Percentiles rank a stretch among this genome's conserved stretches.
Evolutionary conservation across 1,140 invertebrate species (phyloP).

Genomic region (Coptotermes formosanus): DNA sequence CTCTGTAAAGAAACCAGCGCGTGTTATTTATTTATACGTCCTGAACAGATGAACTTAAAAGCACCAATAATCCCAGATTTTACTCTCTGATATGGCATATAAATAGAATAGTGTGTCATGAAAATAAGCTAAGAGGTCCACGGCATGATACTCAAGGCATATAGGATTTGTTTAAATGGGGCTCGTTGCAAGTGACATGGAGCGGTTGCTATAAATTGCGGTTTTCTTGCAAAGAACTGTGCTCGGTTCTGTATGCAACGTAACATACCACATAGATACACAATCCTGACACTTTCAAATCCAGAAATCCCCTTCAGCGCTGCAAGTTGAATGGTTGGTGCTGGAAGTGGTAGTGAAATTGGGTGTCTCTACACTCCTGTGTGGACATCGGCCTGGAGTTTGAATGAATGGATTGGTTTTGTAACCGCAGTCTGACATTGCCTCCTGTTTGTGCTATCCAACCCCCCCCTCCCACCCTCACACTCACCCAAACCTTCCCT

Average conservation of each 20-base stretch:
- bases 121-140: too few species aligned
- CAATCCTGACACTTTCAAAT: constrained; percentile 1
- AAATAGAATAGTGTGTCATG: too few species aligned
- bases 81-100: too few species aligned
- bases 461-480: not conserved
- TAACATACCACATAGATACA: constrained; percentile 6
- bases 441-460: not conserved
- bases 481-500: too few species aligned
- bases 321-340: not conserved
- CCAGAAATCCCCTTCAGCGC: not conserved
- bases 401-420: constrained; percentile 16
- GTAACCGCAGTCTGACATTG: not conserved
- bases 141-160: not conserved
- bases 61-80: too few species aligned
- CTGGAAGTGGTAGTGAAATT: not conserved
- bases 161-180: not conserved
- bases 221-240: not conserved
- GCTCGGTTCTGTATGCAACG: not conserved
- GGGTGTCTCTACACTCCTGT: not conserved
- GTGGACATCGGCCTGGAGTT: not conserved
- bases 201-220: too few species aligned
- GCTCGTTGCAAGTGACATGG: not conserved
- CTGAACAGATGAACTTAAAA: too few species aligned
- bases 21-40: too few species aligned
- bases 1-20: too few species aligned